Base-by-base conservation (phyloP, 35 echinoderm and acorn worm genomes). In the Nesometra sesokonis region DNA sequence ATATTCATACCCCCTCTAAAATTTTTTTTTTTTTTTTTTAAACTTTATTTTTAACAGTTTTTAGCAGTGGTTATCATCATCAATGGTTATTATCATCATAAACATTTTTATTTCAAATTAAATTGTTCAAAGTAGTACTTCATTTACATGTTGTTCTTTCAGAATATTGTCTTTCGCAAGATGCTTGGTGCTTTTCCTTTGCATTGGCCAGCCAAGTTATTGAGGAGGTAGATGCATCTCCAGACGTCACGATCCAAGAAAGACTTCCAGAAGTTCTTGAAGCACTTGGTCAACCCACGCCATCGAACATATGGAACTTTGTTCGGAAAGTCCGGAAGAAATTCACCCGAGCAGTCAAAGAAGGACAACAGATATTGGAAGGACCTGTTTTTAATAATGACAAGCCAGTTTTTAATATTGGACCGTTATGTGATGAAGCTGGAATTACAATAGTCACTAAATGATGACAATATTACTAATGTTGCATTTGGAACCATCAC, bases 241-340 rank as follows among this genome's bases (percentile, higher is more conserved):
- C 33, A 32, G 33, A 35, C 31, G 33, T 83, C 37, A 35, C 37
- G 37, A 35, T 83, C 5, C 33, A 83, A 13, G 81, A 83, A 32
- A 83, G 81, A 27, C 81, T 83, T 32, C 81, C 81, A 35, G 81
- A 32, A 35, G 81, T 83, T 5, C 81, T 83, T 83, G 13, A 32
- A 11, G 32, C 37, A 13, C 81, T 83, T 83, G 81, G 81, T 11
- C 81, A 83, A 35, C 7, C 81, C 33, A 32, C 81, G 37, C 15
- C 37, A 27, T 35, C 15, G 37, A 17, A 83, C 33, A 83, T 83
- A 83, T 83, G 32, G 5, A 83, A 83, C 37, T 83, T 83, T 35
- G 37, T 83, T 83, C 81, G 81, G 32, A 83, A 83, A 83, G 81
- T 83, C 37, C 33, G 37, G 81, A 83, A 83, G 32, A 83, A 32